Evolutionary conservation across 2,797 vertebrate species (phyloP).

Genomic region (Buceros bicornis): DNA sequence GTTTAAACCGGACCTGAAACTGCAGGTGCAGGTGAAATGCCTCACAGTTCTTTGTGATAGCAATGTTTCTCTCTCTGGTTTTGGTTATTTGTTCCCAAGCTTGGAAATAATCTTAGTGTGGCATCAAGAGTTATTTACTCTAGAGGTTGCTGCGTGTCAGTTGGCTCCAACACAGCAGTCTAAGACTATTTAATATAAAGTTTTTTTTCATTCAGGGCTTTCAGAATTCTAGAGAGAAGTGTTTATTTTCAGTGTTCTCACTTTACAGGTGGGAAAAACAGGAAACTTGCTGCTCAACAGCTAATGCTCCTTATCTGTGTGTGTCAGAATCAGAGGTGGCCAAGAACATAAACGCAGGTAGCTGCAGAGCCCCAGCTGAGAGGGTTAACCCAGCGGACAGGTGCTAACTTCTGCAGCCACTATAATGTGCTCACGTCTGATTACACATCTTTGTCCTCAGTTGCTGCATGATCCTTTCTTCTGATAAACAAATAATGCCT

Average conservation of each 20-base stretch:
- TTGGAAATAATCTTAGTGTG: background rate
- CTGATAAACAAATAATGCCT: background rate
- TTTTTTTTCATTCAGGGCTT: background rate
- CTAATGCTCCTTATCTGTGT: background rate
- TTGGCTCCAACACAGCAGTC: accelerated
- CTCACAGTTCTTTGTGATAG: background rate
- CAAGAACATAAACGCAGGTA: background rate
- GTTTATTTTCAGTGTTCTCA: background rate
- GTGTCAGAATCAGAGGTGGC: background rate
- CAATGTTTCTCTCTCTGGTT: background rate
- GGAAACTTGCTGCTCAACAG: background rate
- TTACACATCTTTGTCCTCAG: background rate
- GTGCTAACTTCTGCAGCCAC: background rate
- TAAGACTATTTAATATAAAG: background rate
- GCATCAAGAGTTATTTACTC: background rate
- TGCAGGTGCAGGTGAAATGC: background rate
- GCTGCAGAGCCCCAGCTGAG: background rate
- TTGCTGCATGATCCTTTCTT: background rate
- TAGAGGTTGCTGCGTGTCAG: background rate
- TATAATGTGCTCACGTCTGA: background rate
- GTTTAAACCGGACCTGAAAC: background rate
- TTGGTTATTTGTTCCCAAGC: background rate
- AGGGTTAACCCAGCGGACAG: background rate
- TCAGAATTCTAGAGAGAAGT: background rate
- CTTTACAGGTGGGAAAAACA: constrained; percentile 24